Conservation (phyloP, 2,797 vertebrate species). For the Ctenopoma kingsleyae region DNA sequence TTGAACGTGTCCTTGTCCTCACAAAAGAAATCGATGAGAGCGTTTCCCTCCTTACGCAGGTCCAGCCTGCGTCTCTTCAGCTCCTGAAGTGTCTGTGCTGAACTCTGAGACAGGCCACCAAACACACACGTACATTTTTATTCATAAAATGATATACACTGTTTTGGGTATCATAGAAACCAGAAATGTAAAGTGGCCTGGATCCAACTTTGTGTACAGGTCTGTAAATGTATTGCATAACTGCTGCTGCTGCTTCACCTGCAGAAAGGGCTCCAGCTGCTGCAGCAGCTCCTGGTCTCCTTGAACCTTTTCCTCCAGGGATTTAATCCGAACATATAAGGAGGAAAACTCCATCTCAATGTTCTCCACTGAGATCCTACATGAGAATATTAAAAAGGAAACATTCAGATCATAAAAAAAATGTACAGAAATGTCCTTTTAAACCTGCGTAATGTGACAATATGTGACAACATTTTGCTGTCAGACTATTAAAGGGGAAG, state of each 20-base stretch:
- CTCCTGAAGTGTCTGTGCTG: constrained; percentile 88
- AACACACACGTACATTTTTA: constrained; percentile 12
- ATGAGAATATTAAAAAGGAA: constrained; percentile 14
- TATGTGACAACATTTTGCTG: constrained; percentile 18
- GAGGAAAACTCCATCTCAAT: constrained; percentile 92
- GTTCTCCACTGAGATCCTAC: constrained; percentile 94
- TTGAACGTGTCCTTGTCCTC: constrained; percentile 98
- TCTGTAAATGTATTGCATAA: constrained; percentile 21
- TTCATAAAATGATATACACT: constrained; percentile 5
- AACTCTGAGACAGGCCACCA: constrained; percentile 80
- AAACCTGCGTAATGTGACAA: not conserved
- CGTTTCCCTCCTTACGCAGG: constrained; percentile 89
- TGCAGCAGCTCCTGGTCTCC: constrained; percentile 88
- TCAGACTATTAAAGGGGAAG: constrained; percentile 22
- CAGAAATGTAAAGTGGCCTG: constrained; percentile 30
- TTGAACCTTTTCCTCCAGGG: constrained; percentile 91
- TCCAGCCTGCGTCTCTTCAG: constrained; percentile 89
- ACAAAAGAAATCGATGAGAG: constrained; percentile 98
- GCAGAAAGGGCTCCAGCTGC: constrained; percentile 94
- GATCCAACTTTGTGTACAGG: constrained; percentile 33
- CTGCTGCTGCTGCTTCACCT: constrained; percentile 83
- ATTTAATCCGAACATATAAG: constrained; percentile 88
- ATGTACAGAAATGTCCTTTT: not conserved
- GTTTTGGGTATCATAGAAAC: constrained; percentile 10
- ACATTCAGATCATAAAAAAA: constrained; percentile 7